Base-by-base conservation (phyloP, 1,140 invertebrate genomes). In the Zelostemma sp. region DNA sequence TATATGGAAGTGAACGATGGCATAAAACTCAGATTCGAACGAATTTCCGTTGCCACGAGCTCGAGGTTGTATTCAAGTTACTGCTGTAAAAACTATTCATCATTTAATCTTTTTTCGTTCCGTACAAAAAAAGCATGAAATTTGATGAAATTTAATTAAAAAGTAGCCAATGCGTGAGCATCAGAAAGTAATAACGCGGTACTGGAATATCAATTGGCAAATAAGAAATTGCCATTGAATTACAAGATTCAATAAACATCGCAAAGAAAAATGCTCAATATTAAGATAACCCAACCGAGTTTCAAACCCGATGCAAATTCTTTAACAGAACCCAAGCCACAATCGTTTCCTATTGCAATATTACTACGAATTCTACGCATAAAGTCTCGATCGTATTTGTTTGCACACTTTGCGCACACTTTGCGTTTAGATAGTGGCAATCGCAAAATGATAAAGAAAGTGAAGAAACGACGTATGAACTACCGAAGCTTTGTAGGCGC, bases 371-470 rank as follows among this genome's bases (percentile, higher is more conserved):
- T 25, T 38, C 51, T 43, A 35, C 53, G 31, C 55, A 41, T 51
- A 63, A 63, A 63, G 17, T 51, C 16, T 8, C 19, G 14, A 40
- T 47, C 28, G 41, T 53, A 57, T 48, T 61, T 47, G 50, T 56
- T 50, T 14, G 11, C 47, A 21, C 15, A 47, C 19, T 21, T 54
- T n/a, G n/a, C n/a, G n/a, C n/a, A n/a, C n/a, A n/a, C n/a, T n/a
- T n/a, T 54, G 45, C 14, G 28, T 48, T 48, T 50, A 51, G 31
- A 48, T 28, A 58, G 35, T 41, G 3, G 43, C 14, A 45, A 49
- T 54, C 45, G 31, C 58, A 48, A 53, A 59, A 66, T 66, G 65
- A 72, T 49, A 56, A 51, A 53, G 38, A 65, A 45, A 40, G 19
- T 19, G 40, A 38, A 14, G 11, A 18, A 58, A 51, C 41, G 50